phyloP scores from a whole-genome alignment of 30 jellyfish, hydroid and myxozoan genomes.

The Chrysaora quinquecirrha region DNA sequence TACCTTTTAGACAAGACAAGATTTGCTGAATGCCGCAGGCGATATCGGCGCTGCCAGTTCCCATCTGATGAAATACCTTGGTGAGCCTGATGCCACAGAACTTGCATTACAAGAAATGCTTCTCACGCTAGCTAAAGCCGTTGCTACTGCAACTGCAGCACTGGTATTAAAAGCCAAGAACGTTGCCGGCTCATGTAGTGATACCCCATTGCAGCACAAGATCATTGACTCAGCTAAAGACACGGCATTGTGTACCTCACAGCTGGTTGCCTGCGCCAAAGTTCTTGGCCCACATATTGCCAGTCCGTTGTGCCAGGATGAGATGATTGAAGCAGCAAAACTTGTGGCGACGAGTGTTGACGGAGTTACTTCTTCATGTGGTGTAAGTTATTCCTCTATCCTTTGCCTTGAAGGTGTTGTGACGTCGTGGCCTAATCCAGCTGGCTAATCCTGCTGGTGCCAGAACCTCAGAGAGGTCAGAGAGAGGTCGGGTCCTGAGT shows the following conservation, averaged over 20 bases:
- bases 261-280: slow-evolving; percentile 94
- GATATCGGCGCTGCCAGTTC: slow-evolving; percentile 94
- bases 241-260: slow-evolving; percentile 94
- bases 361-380: slow-evolving; percentile 84
- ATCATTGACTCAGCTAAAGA: slow-evolving; percentile 94
- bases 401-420: too few species aligned
- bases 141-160: slow-evolving; percentile 94
- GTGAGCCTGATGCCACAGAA: slow-evolving; percentile 94
- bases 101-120: slow-evolving; percentile 84
- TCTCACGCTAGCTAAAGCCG: slow-evolving; percentile 90
- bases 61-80: slow-evolving; percentile 75
- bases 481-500: too few species aligned
- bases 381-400: too few species aligned
- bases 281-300: slow-evolving; percentile 95
- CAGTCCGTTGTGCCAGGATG: slow-evolving; percentile 97
- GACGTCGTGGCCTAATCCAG: too few species aligned
- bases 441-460: too few species aligned
- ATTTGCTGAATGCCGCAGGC: slow-evolving; percentile 88
- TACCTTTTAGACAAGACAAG: slow-evolving; percentile 90
- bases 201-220: slow-evolving; percentile 87
- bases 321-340: slow-evolving; percentile 96
- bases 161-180: slow-evolving; percentile 90
- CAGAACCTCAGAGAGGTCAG: too few species aligned
- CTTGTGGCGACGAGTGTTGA: slow-evolving; percentile 95
- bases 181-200: slow-evolving; percentile 91